Conservation (phyloP, 2,888 invertebrate genomes). For the Macropis europaea region DNA sequence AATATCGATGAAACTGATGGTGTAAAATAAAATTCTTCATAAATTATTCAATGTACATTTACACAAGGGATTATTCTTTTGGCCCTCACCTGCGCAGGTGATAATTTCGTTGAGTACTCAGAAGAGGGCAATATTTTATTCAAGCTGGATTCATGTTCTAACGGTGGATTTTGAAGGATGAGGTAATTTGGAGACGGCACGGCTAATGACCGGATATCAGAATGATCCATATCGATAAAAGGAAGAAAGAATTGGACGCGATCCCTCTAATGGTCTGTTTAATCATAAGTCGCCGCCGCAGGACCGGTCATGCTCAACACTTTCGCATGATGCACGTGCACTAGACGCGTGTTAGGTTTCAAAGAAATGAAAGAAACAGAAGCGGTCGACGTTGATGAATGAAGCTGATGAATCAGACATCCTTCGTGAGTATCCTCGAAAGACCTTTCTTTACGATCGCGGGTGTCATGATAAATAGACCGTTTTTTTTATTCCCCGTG, state of each 20-base stretch:
- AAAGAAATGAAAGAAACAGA: slow-evolving; percentile 69
- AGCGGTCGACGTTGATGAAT: slow-evolving; percentile 66
- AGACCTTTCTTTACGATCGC: slow-evolving; percentile 66
- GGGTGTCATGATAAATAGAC: slow-evolving; percentile 63
- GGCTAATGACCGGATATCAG: slow-evolving; percentile 38
- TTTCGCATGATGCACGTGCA: slow-evolving; percentile 55
- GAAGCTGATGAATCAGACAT: slow-evolving; percentile 68
- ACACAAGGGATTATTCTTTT: too few relatives aligned
- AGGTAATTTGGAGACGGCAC: not conserved
- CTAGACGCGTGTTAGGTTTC: slow-evolving; percentile 61
- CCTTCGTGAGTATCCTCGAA: slow-evolving; percentile 62
- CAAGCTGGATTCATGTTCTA: too few relatives aligned
- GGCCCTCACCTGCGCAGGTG: too few relatives aligned
- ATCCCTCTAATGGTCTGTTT: slow-evolving; percentile 51
- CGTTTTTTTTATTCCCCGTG: slow-evolving; percentile 45
- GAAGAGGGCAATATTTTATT: too few relatives aligned
- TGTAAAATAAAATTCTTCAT: too few relatives aligned
- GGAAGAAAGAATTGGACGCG: slow-evolving; percentile 21
- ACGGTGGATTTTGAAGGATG: slow-evolving; percentile 22
- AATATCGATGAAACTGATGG: too few relatives aligned
- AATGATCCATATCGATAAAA: slow-evolving; percentile 49
- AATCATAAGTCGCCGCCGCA: slow-evolving; percentile 33
- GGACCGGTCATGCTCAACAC: slow-evolving; percentile 44
- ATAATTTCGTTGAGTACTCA: too few relatives aligned
- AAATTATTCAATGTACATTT: too few relatives aligned